Evolutionary conservation across 2,888 invertebrate genomes (phyloP).

Genomic region (Caenorhabditis panamensis): DNA sequence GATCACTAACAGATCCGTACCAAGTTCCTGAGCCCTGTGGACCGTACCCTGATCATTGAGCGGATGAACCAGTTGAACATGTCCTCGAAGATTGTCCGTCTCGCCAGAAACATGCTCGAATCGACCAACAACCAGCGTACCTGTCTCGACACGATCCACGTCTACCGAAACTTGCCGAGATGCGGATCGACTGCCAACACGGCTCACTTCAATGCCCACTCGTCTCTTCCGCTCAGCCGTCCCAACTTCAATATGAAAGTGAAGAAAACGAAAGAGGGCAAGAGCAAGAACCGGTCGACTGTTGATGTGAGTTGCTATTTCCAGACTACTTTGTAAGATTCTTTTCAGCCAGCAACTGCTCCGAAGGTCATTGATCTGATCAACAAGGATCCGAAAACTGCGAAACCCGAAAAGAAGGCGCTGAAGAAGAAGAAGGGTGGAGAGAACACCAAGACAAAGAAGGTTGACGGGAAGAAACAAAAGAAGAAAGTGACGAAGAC

Average conservation of each 20-base stretch:
- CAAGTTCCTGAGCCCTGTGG: constrained; percentile 55
- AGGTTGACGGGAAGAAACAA: constrained; percentile 8
- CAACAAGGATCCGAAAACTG: constrained; percentile 13
- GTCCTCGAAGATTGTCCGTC: constrained; percentile 45
- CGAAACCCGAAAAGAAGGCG: constrained; percentile 15
- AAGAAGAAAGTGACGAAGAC: constrained; percentile 13
- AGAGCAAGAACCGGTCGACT: constrained; percentile 25
- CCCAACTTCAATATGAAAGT: constrained; percentile 54
- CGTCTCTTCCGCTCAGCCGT: constrained; percentile 53
- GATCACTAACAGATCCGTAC: constrained; percentile 50
- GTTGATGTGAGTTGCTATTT: constrained; percentile 34
- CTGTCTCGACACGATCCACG: constrained; percentile 48
- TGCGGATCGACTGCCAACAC: constrained; percentile 31
- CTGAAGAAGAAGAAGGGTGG: not conserved
- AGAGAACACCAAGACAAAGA: not conserved
- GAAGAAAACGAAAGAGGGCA: constrained; percentile 43
- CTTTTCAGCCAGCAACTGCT: constrained; percentile 41
- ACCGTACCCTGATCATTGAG: constrained; percentile 60
- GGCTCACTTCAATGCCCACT: constrained; percentile 47
- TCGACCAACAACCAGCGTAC: constrained; percentile 47
- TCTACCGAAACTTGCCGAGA: constrained; percentile 39
- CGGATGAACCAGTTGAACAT: constrained; percentile 54
- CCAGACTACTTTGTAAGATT: too few relatives aligned
- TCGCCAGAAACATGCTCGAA: constrained; percentile 52
- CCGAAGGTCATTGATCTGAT: constrained; percentile 58